A percentile compares a stretch with the other conserved stretches of the same genome.
Evolutionary conservation across 2,888 invertebrate genomes (phyloP).

Genomic region (Oegoconia quadripuncta): DNA sequence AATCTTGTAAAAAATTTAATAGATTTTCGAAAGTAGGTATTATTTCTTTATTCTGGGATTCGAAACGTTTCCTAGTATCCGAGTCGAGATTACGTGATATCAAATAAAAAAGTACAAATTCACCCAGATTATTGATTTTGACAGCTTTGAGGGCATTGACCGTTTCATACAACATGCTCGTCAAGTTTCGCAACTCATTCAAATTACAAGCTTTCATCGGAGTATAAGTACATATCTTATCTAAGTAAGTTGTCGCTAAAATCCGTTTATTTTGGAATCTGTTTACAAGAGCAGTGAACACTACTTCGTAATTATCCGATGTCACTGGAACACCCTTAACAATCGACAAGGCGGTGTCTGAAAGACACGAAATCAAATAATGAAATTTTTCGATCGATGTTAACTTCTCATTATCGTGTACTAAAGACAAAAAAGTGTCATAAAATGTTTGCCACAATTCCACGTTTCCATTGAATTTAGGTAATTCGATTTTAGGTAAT

Average conservation of each 20-base stretch:
- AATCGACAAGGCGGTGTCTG: conserved; percentile 3
- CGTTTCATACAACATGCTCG: too few species aligned
- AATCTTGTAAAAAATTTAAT: too few species aligned
- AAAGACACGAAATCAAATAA: conserved; percentile 7
- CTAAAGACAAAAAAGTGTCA: conserved; percentile 3
- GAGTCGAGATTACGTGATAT: too few species aligned
- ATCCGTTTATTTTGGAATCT: conserved; percentile 6
- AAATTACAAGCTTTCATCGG: too few species aligned
- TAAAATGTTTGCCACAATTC: conserved; percentile 7
- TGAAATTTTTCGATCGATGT: too few species aligned
- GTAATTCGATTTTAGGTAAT: conserved; percentile 3
- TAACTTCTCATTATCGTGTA: conserved; percentile 6
- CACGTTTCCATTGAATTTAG: conserved; percentile 1
- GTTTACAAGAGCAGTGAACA: conserved; percentile 1
- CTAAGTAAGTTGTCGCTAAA: conserved; percentile 4
- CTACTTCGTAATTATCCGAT: conserved; percentile 4
- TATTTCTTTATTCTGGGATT: too few species aligned
- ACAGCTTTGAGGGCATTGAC: too few species aligned
- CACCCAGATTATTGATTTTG: too few species aligned
- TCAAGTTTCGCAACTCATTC: too few species aligned
- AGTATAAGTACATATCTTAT: conserved; percentile 5
- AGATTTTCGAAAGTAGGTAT: too few species aligned
- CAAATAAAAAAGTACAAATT: too few species aligned
- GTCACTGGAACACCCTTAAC: conserved; percentile 4
- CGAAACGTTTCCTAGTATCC: too few species aligned